Percentiles rank a stretch among this genome's conserved stretches.
These are phyloP conservation scores for Tokudaia muenninki DNA, from an alignment of 2,797 vertebrate genomes.

Conservation along the genomic window DNA sequence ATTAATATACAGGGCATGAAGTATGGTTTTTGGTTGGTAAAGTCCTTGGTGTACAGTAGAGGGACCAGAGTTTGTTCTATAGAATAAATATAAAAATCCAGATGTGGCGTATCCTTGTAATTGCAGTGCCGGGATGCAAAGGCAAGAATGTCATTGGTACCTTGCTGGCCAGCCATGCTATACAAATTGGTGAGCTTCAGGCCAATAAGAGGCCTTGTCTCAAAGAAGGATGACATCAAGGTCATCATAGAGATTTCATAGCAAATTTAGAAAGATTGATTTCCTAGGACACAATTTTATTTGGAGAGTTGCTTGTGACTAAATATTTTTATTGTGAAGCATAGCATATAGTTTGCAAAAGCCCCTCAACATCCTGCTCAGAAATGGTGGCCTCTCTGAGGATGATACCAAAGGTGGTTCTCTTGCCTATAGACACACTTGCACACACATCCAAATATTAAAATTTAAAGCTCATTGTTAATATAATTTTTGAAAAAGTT, in stretches of 20 bases:
- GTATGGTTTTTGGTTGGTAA: background rate
- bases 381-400: background rate
- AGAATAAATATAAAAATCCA: background rate
- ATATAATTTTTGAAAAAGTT: slow-evolving; percentile 5
- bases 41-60: background rate
- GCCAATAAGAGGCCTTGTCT: background rate
- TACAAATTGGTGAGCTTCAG: background rate
- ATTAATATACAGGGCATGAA: background rate
- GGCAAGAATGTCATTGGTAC: background rate
- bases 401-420: background rate
- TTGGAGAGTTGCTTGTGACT: slow-evolving; percentile 41
- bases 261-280: slow-evolving; percentile 49
- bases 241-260: slow-evolving; percentile 68
- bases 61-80: background rate
- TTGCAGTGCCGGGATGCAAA: background rate
- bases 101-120: background rate
- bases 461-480: slow-evolving; percentile 23
- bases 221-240: slow-evolving; percentile 11
- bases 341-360: slow-evolving; percentile 33
- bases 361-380: background rate
- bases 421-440: background rate
- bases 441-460: background rate
- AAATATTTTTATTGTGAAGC: slow-evolving; percentile 41
- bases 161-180: background rate
- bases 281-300: slow-evolving; percentile 62